Conservation (phyloP, 37 sponge, comb jelly and placozoan genomes). For the Beroe forskalii region DNA sequence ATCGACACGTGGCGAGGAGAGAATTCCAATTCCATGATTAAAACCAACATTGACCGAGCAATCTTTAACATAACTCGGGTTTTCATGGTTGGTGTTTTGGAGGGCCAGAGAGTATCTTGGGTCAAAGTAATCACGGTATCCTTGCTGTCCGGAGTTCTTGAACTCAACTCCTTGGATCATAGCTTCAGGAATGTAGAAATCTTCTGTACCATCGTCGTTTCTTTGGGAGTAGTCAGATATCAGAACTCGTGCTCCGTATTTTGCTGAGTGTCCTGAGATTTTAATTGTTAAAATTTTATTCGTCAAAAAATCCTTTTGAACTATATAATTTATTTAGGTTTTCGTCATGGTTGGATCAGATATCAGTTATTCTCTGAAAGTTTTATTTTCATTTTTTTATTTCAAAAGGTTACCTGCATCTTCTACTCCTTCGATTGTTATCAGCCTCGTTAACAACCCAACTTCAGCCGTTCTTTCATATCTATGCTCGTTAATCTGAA, state of each 20-base stretch:
- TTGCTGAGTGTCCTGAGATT: neutral
- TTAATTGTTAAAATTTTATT: too few relatives aligned
- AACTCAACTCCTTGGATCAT: slow-evolving; percentile 82
- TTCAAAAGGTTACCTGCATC: slow-evolving; percentile 66
- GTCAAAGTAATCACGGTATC: slow-evolving; percentile 76
- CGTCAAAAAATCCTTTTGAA: too few relatives aligned
- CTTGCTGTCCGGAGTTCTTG: slow-evolving; percentile 81
- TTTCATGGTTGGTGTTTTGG: slow-evolving; percentile 68
- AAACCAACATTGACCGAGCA: slow-evolving; percentile 80
- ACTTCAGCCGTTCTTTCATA: slow-evolving; percentile 78
- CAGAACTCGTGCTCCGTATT: slow-evolving; percentile 83
- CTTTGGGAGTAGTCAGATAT: slow-evolving; percentile 65
- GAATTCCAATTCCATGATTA: slow-evolving; percentile 82
- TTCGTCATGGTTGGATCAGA: too few relatives aligned
- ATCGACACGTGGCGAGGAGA: slow-evolving; percentile 66
- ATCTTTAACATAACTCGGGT: slow-evolving; percentile 61
- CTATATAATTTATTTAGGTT: too few relatives aligned
- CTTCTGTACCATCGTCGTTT: neutral
- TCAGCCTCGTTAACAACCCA: slow-evolving; percentile 78
- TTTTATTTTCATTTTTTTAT: slow-evolving; percentile 63
- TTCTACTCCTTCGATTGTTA: slow-evolving; percentile 71
- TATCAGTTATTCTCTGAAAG: too few relatives aligned
- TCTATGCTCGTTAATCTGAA: slow-evolving; percentile 9
- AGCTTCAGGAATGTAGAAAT: slow-evolving; percentile 68
- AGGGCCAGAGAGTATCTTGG: slow-evolving; percentile 83